phyloP scores from a whole-genome alignment of 37 sponge, comb jelly and placozoan species.

The Agelas oroides region DNA sequence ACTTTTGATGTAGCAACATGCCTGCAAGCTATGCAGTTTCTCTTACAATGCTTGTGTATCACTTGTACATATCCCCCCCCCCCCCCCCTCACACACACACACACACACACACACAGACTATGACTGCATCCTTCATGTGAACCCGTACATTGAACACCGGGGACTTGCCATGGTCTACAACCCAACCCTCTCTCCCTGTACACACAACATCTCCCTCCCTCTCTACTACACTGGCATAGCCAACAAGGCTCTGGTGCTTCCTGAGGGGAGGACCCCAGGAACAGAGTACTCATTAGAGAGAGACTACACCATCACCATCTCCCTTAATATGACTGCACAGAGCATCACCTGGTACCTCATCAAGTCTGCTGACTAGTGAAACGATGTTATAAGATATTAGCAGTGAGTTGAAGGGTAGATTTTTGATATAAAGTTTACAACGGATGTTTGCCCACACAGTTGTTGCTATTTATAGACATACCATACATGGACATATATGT shows the following conservation, averaged over 20 bases:
- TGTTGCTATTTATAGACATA: too few relatives aligned
- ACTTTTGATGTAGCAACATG: too few relatives aligned
- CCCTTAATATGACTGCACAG: conserved; percentile 23
- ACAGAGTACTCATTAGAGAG: conserved; percentile 14
- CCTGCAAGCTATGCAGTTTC: too few relatives aligned
- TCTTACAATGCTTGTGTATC: too few relatives aligned
- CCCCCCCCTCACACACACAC: neutral
- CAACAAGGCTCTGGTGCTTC: conserved; percentile 26
- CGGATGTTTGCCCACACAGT: too few relatives aligned
- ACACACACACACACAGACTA: conserved; percentile 29
- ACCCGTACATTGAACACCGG: conserved; percentile 49
- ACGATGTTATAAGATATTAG: too few relatives aligned
- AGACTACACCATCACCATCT: conserved; percentile 29
- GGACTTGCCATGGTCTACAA: conserved; percentile 72
- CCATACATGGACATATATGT: too few relatives aligned
- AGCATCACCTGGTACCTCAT: conserved; percentile 56
- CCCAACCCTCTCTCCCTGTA: conserved; percentile 31
- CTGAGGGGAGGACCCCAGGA: conserved; percentile 21
- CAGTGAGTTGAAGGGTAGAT: too few relatives aligned
- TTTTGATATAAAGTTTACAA: too few relatives aligned
- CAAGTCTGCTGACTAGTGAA: conserved; percentile 6
- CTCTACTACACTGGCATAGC: conserved; percentile 74
- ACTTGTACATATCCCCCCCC: too few relatives aligned
- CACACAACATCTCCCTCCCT: conserved; percentile 45
- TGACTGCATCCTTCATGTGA: conserved; percentile 69